phyloP scores from a whole-genome alignment of 1,140 invertebrate species.

The Magallana ariakensis region DNA sequence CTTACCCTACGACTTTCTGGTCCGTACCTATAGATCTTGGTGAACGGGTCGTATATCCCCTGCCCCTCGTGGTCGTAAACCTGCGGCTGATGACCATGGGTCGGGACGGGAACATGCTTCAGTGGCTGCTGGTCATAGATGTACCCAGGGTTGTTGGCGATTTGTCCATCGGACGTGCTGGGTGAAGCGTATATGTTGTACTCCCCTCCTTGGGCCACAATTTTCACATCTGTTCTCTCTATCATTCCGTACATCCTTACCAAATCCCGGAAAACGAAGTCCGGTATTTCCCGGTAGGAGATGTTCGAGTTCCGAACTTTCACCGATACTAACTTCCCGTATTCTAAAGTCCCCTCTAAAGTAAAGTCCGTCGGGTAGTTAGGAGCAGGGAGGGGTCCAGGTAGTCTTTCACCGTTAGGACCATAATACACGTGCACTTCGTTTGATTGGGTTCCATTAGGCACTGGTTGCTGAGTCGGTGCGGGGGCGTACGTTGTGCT shows the following conservation, averaged over 20 bases:
- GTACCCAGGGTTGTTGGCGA: conserved; percentile 30
- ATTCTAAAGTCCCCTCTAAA: conserved; percentile 47
- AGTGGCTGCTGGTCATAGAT: conserved; percentile 38
- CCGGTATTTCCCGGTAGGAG: conserved; percentile 49
- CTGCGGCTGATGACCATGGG: neutral
- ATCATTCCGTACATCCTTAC: conserved; percentile 43
- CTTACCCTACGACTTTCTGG: neutral
- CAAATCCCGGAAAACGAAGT: conserved; percentile 39
- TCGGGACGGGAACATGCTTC: neutral
- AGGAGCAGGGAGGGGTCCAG: conserved; percentile 14
- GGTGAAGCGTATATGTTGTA: conserved; percentile 51
- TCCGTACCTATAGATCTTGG: conserved; percentile 12
- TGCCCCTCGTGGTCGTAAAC: neutral
- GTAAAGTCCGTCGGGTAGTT: conserved; percentile 44
- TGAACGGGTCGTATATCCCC: neutral
- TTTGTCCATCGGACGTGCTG: neutral
- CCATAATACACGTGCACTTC: conserved; percentile 51
- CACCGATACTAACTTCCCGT: conserved; percentile 49
- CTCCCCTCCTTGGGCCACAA: conserved; percentile 47
- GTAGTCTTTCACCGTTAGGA: conserved; percentile 49
- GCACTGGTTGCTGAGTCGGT: neutral
- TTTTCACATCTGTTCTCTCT: conserved; percentile 39
- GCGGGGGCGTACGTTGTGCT: neutral
- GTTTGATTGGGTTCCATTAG: neutral
- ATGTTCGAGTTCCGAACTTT: conserved; percentile 45